Evolutionary conservation across 2,113 vertebrate species (phyloP).

Genomic region (Pseudolaguvia tuberculata): DNA sequence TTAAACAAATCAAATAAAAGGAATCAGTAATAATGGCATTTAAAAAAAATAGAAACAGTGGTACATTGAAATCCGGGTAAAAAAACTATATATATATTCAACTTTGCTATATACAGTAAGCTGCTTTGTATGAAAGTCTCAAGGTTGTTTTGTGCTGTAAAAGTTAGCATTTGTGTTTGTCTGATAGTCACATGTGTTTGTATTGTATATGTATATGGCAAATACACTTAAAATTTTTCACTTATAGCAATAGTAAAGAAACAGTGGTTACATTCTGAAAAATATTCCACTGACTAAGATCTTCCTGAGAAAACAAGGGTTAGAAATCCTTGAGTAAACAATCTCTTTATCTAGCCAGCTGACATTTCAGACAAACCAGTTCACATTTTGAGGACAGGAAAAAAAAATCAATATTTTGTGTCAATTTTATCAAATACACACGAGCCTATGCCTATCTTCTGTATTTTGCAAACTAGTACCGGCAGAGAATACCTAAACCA

Average conservation of each 20-base stretch:
- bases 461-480: conserved; percentile 44
- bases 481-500: conserved; percentile 48
- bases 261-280: conserved; percentile 63
- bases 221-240: conserved; percentile 65
- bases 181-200: conserved; percentile 72
- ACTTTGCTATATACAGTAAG: conserved; percentile 28
- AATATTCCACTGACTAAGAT: conserved; percentile 39
- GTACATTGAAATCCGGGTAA: not conserved
- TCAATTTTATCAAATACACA: conserved; percentile 70
- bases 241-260: conserved; percentile 63
- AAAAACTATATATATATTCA: conserved; percentile 14
- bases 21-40: not conserved
- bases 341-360: conserved; percentile 63
- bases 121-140: conserved; percentile 40
- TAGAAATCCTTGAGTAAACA: conserved; percentile 68
- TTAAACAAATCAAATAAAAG: not conserved
- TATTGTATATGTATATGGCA: conserved; percentile 72
- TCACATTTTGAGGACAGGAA: conserved; percentile 69
- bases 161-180: conserved; percentile 63
- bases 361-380: conserved; percentile 69
- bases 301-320: conserved; percentile 56
- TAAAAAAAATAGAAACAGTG: no score
- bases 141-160: conserved; percentile 58
- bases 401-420: conserved; percentile 74
- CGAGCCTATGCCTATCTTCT: conserved; percentile 47